Conservation (phyloP, 1,140 invertebrate species). For the Atta cephalotes region DNA sequence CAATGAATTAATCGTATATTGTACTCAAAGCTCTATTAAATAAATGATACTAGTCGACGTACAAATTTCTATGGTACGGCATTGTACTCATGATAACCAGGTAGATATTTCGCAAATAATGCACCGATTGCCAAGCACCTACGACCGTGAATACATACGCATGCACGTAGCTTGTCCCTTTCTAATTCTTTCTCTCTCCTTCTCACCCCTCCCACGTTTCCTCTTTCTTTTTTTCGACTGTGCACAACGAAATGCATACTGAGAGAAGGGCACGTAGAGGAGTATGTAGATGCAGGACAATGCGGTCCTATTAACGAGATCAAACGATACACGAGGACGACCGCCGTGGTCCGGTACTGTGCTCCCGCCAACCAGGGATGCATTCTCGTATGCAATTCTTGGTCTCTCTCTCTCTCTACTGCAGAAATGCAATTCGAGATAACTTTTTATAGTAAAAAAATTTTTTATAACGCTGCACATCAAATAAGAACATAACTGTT, state of each 20-base stretch:
- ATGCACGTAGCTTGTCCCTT: constrained; percentile 51
- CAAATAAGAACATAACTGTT: not conserved
- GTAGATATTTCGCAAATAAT: constrained; percentile 58
- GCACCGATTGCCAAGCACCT: constrained; percentile 55
- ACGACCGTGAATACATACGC: constrained; percentile 40
- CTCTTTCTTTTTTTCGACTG: constrained; percentile 56
- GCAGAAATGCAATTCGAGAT: not conserved
- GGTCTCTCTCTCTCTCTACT: no score
- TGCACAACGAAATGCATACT: constrained; percentile 68
- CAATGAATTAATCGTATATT: not conserved
- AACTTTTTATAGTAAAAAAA: not conserved
- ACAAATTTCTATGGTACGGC: constrained; percentile 42
- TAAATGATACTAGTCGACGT: constrained; percentile 32
- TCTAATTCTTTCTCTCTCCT: constrained; percentile 1
- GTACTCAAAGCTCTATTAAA: constrained; percentile 11
- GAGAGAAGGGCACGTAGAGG: constrained; percentile 72
- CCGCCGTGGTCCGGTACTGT: constrained; percentile 77
- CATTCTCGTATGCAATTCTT: constrained; percentile 58
- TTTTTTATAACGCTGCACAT: not conserved
- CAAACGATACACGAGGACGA: constrained; percentile 82
- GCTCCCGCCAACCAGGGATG: constrained; percentile 77
- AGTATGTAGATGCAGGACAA: constrained; percentile 82
- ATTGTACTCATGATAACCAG: constrained; percentile 35
- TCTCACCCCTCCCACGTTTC: constrained; percentile 1
- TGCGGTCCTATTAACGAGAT: constrained; percentile 83